A percentile compares a stretch with the other conserved stretches of the same genome.
Evolutionary conservation across 2,113 vertebrate species (phyloP).

Genomic region (Hydrolagus affinis): DNA sequence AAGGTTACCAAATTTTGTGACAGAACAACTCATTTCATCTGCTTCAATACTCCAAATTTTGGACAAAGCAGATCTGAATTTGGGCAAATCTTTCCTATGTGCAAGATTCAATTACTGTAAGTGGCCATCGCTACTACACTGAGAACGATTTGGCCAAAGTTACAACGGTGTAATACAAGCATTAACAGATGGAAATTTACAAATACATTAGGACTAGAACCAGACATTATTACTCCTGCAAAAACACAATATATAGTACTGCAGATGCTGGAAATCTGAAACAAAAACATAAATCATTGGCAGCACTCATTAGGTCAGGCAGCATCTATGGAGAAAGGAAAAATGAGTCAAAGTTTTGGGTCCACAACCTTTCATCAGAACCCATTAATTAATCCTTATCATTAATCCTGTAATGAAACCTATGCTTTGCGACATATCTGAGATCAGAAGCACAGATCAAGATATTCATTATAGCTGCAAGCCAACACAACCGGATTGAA

Average conservation of each 20-base stretch:
- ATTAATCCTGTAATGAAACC: too few species aligned
- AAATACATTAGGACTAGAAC: not conserved
- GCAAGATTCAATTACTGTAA: not conserved
- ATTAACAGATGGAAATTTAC: conserved; percentile 7
- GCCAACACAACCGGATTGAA: not conserved
- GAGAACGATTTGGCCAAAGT: not conserved
- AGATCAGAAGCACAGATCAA: not conserved
- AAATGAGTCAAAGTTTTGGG: too few species aligned
- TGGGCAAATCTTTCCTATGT: not conserved
- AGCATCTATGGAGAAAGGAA: too few species aligned
- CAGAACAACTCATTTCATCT: not conserved
- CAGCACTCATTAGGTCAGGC: too few species aligned
- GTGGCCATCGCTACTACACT: too few species aligned
- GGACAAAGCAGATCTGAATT: not conserved
- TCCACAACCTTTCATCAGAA: too few species aligned
- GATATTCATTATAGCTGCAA: not conserved
- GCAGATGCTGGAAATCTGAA: too few species aligned
- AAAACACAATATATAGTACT: too few species aligned
- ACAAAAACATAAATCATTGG: too few species aligned
- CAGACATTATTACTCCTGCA: not conserved
- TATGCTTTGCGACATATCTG: not conserved
- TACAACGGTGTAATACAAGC: not conserved
- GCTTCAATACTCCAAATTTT: not conserved
- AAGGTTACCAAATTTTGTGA: not conserved
- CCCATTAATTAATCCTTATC: too few species aligned